Conservation (phyloP, 1,140 invertebrate genomes). For the Drosophila littoralis region DNA sequence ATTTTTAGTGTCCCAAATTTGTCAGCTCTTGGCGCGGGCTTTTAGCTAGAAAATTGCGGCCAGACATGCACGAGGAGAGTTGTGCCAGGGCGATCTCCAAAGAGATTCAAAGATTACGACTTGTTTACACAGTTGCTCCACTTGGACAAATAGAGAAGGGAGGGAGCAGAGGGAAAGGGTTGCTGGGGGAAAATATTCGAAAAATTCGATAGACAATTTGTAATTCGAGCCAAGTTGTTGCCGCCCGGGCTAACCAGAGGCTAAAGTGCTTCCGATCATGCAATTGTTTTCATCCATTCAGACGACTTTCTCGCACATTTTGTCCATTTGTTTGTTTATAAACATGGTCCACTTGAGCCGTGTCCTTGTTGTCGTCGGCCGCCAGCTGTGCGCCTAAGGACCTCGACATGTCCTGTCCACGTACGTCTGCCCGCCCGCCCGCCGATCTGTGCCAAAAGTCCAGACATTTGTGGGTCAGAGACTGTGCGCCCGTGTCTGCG, state of each 20-base stretch:
- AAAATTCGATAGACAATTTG: constrained; percentile 22
- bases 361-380: constrained; percentile 73
- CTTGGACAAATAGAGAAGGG: constrained; percentile 7
- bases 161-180: constrained; percentile 5
- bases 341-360: constrained; percentile 67
- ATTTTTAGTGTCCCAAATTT: constrained; percentile 79
- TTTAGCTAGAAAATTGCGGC: constrained; percentile 67
- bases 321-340: constrained; percentile 60
- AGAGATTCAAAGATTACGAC: no score
- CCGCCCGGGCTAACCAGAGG: constrained; percentile 1
- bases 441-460: constrained; percentile 68
- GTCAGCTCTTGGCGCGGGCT: constrained; percentile 56
- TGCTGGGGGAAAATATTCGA: neutral
- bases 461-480: constrained; percentile 70
- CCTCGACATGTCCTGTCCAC: constrained; percentile 24
- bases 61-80: neutral
- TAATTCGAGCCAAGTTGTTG: constrained; percentile 55
- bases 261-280: constrained; percentile 52
- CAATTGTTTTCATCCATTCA: constrained; percentile 35
- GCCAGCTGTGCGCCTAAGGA: constrained; percentile 73
- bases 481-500: constrained; percentile 28
- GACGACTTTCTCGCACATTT: neutral
- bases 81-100: no score
- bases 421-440: neutral
- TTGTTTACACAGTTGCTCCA: constrained; percentile 71